Evolutionary conservation across 2,888 invertebrate genomes (phyloP).

Genomic region (Drosophila fulvimacula): DNA sequence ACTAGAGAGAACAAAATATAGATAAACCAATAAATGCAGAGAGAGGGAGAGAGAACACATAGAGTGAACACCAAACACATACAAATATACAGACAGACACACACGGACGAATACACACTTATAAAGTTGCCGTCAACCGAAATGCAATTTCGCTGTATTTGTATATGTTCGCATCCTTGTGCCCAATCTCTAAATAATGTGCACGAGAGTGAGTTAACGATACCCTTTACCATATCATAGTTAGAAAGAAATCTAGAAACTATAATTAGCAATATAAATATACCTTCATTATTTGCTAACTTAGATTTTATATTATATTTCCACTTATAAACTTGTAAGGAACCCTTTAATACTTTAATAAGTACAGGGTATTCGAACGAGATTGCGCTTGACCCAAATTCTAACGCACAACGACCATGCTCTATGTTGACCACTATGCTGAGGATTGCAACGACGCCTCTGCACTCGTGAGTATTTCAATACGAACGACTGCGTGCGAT

Average conservation of each 20-base stretch:
- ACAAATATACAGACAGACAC: conserved; percentile 4
- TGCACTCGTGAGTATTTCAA: conserved; percentile 64
- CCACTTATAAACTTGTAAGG: background rate
- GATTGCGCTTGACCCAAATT: conserved; percentile 82
- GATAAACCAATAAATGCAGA: conserved; percentile 25
- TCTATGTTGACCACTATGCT: conserved; percentile 54
- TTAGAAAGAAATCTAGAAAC: background rate
- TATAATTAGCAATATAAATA: background rate
- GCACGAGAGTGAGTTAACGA: background rate
- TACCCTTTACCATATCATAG: conserved; percentile 1
- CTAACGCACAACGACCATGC: conserved; percentile 66
- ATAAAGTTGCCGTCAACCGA: conserved; percentile 60
- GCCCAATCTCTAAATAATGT: conserved; percentile 82
- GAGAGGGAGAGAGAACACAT: conserved; percentile 20
- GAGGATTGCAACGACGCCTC: conserved; percentile 48
- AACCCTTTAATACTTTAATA: background rate
- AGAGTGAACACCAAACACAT: conserved; percentile 22
- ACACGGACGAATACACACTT: background rate
- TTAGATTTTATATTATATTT: background rate
- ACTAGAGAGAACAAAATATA: conserved; percentile 33
- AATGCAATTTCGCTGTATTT: conserved; percentile 60
- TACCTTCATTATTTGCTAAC: too few species aligned
- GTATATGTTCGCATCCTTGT: conserved; percentile 77
- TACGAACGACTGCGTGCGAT: background rate
- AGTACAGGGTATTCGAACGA: conserved; percentile 18